Evolutionary conservation across 2,797 vertebrate species (phyloP).

Genomic region (Scolopax rusticola): DNA sequence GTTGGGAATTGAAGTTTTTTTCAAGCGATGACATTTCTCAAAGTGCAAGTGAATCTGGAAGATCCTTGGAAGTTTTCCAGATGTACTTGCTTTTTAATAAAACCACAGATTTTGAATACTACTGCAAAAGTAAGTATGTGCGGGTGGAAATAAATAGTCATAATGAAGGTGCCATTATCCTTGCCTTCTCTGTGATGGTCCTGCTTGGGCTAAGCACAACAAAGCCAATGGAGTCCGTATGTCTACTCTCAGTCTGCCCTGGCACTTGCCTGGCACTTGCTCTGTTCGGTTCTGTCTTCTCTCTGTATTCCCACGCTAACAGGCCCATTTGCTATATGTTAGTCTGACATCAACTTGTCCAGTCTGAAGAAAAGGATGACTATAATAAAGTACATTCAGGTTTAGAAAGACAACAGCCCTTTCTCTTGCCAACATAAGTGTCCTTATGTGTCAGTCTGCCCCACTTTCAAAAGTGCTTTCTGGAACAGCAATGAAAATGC

Average conservation of each 20-base stretch:
- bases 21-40: background rate
- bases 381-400: background rate
- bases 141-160: background rate
- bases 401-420: background rate
- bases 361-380: background rate
- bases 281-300: background rate
- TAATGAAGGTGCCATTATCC: background rate
- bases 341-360: background rate
- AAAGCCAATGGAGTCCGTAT: background rate
- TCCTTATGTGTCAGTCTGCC: background rate
- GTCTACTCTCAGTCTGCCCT: background rate
- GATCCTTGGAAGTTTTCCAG: background rate
- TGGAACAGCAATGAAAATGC: background rate
- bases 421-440: background rate
- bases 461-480: background rate
- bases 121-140: background rate
- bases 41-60: background rate
- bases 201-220: background rate
- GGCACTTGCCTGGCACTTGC: background rate
- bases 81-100: background rate
- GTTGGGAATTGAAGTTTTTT: conserved; percentile 14
- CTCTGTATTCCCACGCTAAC: background rate
- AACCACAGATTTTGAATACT: background rate
- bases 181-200: background rate
- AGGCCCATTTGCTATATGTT: background rate